A percentile compares a stretch with the other conserved stretches of the same genome.
These are phyloP conservation scores for Zophobas atratus DNA, from an alignment of 1,140 invertebrate species.

Conservation along the genomic window DNA sequence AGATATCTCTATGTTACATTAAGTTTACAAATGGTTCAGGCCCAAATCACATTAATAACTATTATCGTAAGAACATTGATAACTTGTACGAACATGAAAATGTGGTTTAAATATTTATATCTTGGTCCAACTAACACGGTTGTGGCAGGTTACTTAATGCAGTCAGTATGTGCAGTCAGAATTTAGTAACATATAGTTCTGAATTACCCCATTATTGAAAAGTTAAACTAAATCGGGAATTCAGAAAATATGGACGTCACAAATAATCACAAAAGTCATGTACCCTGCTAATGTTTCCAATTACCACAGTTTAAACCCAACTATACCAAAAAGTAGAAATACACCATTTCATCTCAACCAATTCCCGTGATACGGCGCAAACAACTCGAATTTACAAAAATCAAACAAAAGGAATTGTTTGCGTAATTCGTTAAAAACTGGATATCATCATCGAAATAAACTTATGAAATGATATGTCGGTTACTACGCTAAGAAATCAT, in stretches of 20 bases:
- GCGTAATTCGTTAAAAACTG: constrained; percentile 26
- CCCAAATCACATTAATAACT: constrained; percentile 62
- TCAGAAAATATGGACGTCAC: constrained; percentile 59
- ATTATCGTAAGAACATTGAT: constrained; percentile 54
- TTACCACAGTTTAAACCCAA: constrained; percentile 47
- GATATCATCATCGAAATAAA: constrained; percentile 12
- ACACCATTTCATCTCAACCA: constrained; percentile 12
- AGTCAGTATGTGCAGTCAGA: constrained; percentile 64
- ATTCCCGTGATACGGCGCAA: constrained; percentile 4
- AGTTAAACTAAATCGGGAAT: constrained; percentile 51
- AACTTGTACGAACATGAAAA: constrained; percentile 32
- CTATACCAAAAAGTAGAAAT: constrained; percentile 23
- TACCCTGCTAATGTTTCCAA: constrained; percentile 62
- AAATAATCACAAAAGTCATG: constrained; percentile 58
- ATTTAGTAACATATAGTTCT: constrained; percentile 56
- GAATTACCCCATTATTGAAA: constrained; percentile 50
- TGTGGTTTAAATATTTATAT: constrained; percentile 47
- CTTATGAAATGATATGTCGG: constrained; percentile 41
- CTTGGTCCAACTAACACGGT: constrained; percentile 62
- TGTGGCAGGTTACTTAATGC: constrained; percentile 62
- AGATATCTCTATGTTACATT: constrained; percentile 60
- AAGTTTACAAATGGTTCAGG: constrained; percentile 60
- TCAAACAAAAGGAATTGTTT: constrained; percentile 40
- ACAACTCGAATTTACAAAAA: background rate
- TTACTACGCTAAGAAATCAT: constrained; percentile 44